Evolutionary conservation across 1,140 invertebrate species (phyloP), one percentile per base, ranked within the genome.

Genomic region (Archivesica marissinica): DNA sequence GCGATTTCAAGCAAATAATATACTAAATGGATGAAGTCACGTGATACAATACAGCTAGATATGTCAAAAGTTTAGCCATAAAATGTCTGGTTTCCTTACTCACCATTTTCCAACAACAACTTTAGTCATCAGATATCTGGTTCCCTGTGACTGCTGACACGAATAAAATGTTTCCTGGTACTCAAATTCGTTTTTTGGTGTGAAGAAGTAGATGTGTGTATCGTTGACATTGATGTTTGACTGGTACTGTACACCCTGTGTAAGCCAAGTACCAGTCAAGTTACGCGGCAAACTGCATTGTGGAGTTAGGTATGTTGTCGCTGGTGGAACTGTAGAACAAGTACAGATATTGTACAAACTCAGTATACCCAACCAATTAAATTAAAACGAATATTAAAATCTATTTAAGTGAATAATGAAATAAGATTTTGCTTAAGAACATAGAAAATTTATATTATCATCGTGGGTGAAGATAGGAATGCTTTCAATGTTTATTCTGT

Each of bases 31-130:
- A n/a, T n/a, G n/a, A n/a, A n/a, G n/a, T n/a, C n/a, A n/a, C n/a
- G n/a, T n/a, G n/a, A n/a, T n/a, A n/a, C n/a, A n/a, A n/a, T n/a
- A n/a, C n/a, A n/a, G n/a, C n/a, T n/a, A n/a, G n/a, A n/a, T n/a
- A n/a, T n/a, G n/a, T n/a, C n/a, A n/a, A n/a, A n/a, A n/a, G n/a
- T n/a, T n/a, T n/a, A n/a, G n/a, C n/a, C n/a, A n/a, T n/a, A n/a
- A n/a, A n/a, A n/a, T n/a, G n/a, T n/a, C n/a, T n/a, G n/a, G n/a
- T n/a, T n/a, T n/a, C n/a, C n/a, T 41, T 70, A 79, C 91, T 93
- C 94, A 97, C 97, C 97, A 99, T 95, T 98, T 98, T 94, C 99
- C 98, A 0, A 99, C 98, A 6, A 98, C 98, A 9, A 99, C 95
- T 86, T 98, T 95, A 11, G 98, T 97, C 97, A 99, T 98, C 96